These are phyloP conservation scores for Megaceryle alcyon DNA, from an alignment of 2,797 vertebrate species.

Conservation along the genomic window DNA sequence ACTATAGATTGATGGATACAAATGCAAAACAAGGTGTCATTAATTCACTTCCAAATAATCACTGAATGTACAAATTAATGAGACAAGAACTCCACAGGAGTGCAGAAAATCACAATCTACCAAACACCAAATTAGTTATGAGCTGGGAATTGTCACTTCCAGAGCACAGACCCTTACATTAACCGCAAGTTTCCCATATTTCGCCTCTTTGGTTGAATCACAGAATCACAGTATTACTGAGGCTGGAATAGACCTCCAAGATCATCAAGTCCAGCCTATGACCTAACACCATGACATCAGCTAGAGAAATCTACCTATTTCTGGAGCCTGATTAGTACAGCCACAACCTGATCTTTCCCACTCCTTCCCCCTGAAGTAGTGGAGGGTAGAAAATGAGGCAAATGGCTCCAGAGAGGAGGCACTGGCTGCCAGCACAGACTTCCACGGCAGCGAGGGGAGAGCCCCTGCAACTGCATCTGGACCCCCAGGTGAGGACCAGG, in stretches of 20 bases:
- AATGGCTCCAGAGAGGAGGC: neutral
- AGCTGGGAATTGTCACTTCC: neutral
- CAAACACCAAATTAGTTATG: neutral
- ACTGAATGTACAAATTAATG: neutral
- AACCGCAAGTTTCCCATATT: neutral
- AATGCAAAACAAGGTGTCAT: neutral
- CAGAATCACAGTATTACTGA: too few species aligned
- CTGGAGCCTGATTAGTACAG: neutral
- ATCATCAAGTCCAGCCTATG: too few species aligned
- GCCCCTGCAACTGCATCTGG: neutral
- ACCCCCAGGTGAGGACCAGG: neutral
- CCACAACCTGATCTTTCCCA: neutral
- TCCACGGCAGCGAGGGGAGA: neutral
- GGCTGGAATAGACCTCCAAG: too few species aligned
- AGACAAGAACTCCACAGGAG: neutral
- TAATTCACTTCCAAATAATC: neutral
- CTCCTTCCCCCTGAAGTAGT: neutral
- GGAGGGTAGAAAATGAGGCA: neutral
- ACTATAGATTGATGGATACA: neutral
- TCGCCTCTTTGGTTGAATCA: neutral
- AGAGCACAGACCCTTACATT: neutral
- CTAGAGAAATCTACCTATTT: neutral
- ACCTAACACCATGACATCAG: too few species aligned
- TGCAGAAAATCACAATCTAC: neutral
- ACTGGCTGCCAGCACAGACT: neutral